phyloP scores from a whole-genome alignment of 2,113 vertebrate genomes.

The Tetraodon nigroviridis region DNA sequence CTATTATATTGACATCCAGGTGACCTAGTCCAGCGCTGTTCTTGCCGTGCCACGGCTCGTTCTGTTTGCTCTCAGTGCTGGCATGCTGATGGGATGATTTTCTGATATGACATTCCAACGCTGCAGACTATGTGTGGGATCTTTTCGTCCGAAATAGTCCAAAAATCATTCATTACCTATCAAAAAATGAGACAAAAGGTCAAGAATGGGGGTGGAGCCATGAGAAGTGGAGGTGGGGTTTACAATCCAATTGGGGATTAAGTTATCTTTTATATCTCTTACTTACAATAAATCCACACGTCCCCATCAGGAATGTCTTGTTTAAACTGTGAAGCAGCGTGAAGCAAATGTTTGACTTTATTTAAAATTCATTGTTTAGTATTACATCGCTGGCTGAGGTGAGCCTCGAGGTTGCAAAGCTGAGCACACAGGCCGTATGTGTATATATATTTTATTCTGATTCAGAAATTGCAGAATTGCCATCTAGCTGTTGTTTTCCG shows the following conservation, averaged over 20 bases:
- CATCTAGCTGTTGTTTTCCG: constrained; percentile 53
- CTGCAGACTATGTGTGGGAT: constrained; percentile 64
- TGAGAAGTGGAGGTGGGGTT: constrained; percentile 66
- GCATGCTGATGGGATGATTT: constrained; percentile 82
- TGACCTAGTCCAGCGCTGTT: constrained; percentile 54
- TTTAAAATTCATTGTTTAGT: constrained; percentile 75
- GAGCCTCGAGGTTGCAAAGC: constrained; percentile 63
- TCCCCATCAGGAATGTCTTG: constrained; percentile 75
- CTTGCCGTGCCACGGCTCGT: constrained; percentile 42
- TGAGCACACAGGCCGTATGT: constrained; percentile 51
- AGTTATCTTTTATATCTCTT: constrained; percentile 76
- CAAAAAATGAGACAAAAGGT: constrained; percentile 75
- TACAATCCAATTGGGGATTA: constrained; percentile 75
- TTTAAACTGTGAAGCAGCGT: constrained; percentile 74
- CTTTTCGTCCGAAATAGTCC: constrained; percentile 68
- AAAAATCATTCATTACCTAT: constrained; percentile 76
- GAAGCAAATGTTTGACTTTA: constrained; percentile 79
- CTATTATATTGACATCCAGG: constrained; percentile 77
- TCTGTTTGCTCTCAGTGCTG: constrained; percentile 76
- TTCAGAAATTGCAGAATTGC: constrained; percentile 61
- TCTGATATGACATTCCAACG: constrained; percentile 75
- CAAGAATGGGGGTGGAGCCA: constrained; percentile 62
- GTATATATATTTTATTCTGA: constrained; percentile 49
- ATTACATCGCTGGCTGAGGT: constrained; percentile 61
- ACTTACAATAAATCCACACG: constrained; percentile 78